Conservation (phyloP, 2,888 invertebrate genomes). For the Girardia tigrina region DNA sequence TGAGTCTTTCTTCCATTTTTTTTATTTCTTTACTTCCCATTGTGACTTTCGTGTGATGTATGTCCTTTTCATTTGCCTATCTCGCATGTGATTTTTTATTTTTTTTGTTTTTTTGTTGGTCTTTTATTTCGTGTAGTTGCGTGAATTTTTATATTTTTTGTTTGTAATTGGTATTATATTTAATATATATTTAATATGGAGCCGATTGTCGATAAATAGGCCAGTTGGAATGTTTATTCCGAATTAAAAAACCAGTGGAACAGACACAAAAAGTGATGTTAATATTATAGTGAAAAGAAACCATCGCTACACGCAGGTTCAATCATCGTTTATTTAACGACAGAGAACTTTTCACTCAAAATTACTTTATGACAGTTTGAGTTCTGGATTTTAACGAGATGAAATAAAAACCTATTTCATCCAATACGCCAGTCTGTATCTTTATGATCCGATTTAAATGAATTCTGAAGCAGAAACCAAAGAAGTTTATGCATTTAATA, state of each 20-base stretch:
- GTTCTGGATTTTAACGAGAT: neutral
- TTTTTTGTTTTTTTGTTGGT: too few relatives aligned
- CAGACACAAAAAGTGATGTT: neutral
- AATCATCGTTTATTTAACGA: neutral
- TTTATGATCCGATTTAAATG: neutral
- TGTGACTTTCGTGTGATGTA: too few relatives aligned
- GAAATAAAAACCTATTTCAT: neutral
- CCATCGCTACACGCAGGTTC: neutral
- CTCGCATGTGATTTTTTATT: too few relatives aligned
- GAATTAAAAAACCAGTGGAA: neutral
- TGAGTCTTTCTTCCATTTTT: too few relatives aligned
- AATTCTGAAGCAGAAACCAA: neutral
- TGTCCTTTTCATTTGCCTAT: too few relatives aligned
- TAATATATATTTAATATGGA: too few relatives aligned
- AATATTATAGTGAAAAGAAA: neutral
- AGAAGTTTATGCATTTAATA: neutral
- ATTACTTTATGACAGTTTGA: neutral
- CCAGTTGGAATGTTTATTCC: too few relatives aligned
- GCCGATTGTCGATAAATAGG: too few relatives aligned
- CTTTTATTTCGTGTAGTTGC: too few relatives aligned
- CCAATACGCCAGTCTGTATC: neutral
- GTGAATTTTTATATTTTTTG: too few relatives aligned
- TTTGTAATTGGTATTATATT: too few relatives aligned
- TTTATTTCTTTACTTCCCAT: too few relatives aligned
- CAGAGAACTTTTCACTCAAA: neutral